These are phyloP conservation scores for Poeciliopsis prolifica DNA, from an alignment of 2,113 vertebrate species.

Conservation along the genomic window DNA sequence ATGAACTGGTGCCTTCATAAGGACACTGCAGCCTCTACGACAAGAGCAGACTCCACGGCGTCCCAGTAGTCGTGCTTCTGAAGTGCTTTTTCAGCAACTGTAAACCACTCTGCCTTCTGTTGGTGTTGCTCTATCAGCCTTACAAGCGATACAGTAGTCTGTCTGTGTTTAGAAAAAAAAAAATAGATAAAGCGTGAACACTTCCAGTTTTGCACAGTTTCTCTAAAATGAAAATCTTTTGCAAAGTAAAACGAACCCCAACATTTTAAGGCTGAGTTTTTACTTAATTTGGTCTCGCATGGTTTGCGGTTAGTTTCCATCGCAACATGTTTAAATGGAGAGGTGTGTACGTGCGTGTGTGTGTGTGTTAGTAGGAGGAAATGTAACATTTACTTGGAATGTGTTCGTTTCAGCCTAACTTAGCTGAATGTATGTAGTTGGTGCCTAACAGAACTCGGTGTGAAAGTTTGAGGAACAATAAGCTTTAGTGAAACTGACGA, in stretches of 20 bases:
- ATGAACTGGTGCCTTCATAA: constrained; percentile 39
- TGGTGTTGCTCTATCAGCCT: constrained; percentile 41
- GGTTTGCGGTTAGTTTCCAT: constrained; percentile 27
- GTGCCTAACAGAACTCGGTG: constrained; percentile 39
- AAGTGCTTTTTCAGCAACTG: constrained; percentile 55
- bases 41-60: constrained; percentile 33
- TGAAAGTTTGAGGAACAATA: constrained; percentile 16
- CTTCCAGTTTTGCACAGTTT: constrained; percentile 70
- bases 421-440: constrained; percentile 43
- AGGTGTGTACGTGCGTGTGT: constrained; percentile 4
- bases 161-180: constrained; percentile 46
- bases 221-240: constrained; percentile 40
- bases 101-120: constrained; percentile 51
- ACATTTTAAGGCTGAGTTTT: constrained; percentile 10
- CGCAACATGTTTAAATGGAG: constrained; percentile 23
- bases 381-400: constrained; percentile 36
- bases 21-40: constrained; percentile 46
- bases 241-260: background rate
- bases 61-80: constrained; percentile 32
- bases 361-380: constrained; percentile 5
- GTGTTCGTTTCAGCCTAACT: constrained; percentile 15
- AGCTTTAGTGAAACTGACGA: constrained; percentile 36
- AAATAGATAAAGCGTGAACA: constrained; percentile 24
- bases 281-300: constrained; percentile 37
- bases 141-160: constrained; percentile 27